These are phyloP conservation scores for Siniperca chuatsi DNA, from an alignment of 2,113 vertebrate species.

Conservation along the genomic window DNA sequence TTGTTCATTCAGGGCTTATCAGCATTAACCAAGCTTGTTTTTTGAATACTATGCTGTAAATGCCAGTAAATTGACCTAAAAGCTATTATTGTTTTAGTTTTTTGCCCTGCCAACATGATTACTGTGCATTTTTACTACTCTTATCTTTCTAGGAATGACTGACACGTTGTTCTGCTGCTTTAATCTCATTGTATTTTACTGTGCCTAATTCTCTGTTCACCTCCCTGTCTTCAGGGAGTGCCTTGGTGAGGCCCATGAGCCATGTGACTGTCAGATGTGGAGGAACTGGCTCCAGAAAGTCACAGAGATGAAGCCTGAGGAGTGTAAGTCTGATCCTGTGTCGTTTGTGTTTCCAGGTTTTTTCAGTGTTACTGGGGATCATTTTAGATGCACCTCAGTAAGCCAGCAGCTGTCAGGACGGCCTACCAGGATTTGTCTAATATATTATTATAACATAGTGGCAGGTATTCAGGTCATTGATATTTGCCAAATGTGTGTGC, in stretches of 20 bases:
- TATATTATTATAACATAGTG: conserved; percentile 30
- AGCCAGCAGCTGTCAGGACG: conserved; percentile 46
- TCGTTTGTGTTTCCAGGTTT: conserved; percentile 20
- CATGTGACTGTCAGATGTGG: conserved; percentile 98
- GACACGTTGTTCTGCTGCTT: not conserved
- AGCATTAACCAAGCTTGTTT: not conserved
- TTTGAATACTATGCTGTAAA: not conserved
- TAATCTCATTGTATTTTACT: not conserved
- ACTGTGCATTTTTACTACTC: not conserved
- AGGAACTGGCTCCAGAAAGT: conserved; percentile 99
- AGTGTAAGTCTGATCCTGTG: conserved; percentile 65
- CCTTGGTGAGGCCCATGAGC: conserved; percentile 97
- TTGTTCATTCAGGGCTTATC: not conserved
- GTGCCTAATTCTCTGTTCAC: conserved; percentile 3
- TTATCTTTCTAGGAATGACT: not conserved
- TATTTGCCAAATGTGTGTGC: conserved; percentile 39
- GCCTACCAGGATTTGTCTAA: conserved; percentile 32
- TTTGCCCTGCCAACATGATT: not conserved
- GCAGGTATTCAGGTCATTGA: conserved; percentile 47
- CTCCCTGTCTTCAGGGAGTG: conserved; percentile 89
- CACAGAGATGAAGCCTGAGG: conserved; percentile 93
- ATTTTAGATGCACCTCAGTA: conserved; percentile 28
- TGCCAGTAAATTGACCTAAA: not conserved
- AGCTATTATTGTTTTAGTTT: not conserved
- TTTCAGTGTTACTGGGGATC: conserved; percentile 1